Percentiles rank a stretch among this genome's conserved stretches.
These are phyloP conservation scores for Vireo altiloquus DNA, from an alignment of 2,113 vertebrate genomes.

Conservation along the genomic window DNA sequence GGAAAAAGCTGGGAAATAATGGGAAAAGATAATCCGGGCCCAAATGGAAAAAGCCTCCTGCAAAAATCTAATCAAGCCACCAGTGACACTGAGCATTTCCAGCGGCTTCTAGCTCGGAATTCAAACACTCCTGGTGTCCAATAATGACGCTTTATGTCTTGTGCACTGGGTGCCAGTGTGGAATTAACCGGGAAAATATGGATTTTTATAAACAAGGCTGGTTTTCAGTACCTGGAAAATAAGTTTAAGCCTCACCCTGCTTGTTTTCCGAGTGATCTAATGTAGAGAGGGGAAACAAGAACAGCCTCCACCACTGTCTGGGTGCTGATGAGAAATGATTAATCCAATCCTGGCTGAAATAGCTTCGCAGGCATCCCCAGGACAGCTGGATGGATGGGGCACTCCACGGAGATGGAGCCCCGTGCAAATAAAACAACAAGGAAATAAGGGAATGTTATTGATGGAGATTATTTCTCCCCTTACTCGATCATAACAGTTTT, in stretches of 20 bases:
- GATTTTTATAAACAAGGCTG: neutral
- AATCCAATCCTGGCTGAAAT: slow-evolving; percentile 39
- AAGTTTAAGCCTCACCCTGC: neutral
- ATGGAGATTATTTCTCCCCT: slow-evolving; percentile 47
- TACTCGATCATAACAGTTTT: slow-evolving; percentile 51
- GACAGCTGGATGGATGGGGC: slow-evolving; percentile 40
- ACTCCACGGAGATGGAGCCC: neutral
- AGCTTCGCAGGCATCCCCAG: neutral
- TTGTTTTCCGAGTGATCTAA: slow-evolving; percentile 44
- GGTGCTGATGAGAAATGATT: slow-evolving; percentile 49
- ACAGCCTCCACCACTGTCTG: slow-evolving; percentile 1
- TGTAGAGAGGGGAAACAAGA: neutral
- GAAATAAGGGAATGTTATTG: slow-evolving; percentile 20
- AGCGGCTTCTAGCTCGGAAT: neutral
- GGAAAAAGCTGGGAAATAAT: neutral
- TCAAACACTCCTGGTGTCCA: neutral
- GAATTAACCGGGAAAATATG: neutral
- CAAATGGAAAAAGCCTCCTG: neutral
- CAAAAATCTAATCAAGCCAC: neutral
- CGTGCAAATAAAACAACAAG: slow-evolving; percentile 41
- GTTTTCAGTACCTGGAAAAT: neutral
- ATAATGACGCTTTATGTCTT: neutral
- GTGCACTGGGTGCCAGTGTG: neutral
- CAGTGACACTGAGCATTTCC: neutral
- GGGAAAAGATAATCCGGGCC: neutral